phyloP scores from a whole-genome alignment of 1,140 invertebrate species.

The Venturia canescens region DNA sequence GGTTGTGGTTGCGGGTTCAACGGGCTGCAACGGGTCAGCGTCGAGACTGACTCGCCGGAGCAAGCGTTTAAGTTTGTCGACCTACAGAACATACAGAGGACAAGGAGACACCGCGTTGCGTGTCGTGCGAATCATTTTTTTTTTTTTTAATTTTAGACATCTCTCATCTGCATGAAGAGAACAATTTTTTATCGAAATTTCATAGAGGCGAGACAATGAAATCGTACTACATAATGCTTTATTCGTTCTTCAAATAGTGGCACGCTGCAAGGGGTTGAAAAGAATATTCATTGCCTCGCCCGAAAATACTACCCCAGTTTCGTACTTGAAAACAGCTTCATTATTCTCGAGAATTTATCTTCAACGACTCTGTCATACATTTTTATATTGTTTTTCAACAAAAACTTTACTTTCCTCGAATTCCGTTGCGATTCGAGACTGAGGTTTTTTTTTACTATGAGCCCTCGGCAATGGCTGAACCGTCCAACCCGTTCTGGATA shows the following conservation, averaged over 20 bases:
- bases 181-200: no score
- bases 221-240: constrained; percentile 26
- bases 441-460: constrained; percentile 47
- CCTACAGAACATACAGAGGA: constrained; percentile 77
- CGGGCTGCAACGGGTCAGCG: constrained; percentile 78
- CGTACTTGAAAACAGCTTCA: background rate
- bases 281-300: constrained; percentile 44
- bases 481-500: constrained; percentile 78
- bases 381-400: constrained; percentile 31
- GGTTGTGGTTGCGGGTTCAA: constrained; percentile 78
- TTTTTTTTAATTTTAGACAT: constrained; percentile 38
- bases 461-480: constrained; percentile 69
- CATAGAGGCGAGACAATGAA: constrained; percentile 32
- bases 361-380: constrained; percentile 13
- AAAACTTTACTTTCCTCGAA: background rate
- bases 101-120: constrained; percentile 71
- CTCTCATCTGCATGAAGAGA: background rate
- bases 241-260: background rate
- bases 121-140: constrained; percentile 58
- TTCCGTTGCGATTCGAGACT: constrained; percentile 37
- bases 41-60: constrained; percentile 77
- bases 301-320: constrained; percentile 52
- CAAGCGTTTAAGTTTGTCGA: constrained; percentile 78
- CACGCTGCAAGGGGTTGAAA: background rate
- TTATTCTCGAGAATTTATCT: no score